Base-by-base conservation (phyloP, 2,113 vertebrate species). In the Cathartes aura region DNA sequence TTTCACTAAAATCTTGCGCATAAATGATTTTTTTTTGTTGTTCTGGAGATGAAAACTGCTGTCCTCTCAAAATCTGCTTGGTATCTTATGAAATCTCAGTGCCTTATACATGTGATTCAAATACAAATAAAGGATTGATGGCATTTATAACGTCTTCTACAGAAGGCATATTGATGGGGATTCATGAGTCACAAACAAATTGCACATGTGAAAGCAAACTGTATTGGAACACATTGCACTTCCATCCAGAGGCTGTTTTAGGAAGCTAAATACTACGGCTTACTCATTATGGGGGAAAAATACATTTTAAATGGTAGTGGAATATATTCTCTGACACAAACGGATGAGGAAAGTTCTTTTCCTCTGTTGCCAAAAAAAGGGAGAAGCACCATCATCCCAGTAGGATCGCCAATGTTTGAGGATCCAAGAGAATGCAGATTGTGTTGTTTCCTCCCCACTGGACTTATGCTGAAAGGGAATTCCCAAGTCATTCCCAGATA, bases 131-230 rank as follows among this genome's bases (percentile, higher is more conserved):
- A 96, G 94, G 75, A 94, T 88, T 95, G 87, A 89, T 96, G 93
- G 85, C 96, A 96, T 97, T 98, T 97, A 53, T 89, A 96, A 93
- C 70, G 47, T 97, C 83, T 92, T 94, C 91, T 96, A 96, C 95
- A 96, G 97, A 97, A 97, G 96, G 95, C 97, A 97, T 95, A 96
- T 96, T 97, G 97, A 91, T 97, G 76, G 88, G 36, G 86, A 96
- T 90, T 89, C 89, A 96, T 96, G 96, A 97, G 93, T 98, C 94
- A 97, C 97, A 98, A 95, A 96, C 93, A 97, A 96, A 90, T 96
- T 92, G 91, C 92, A 95, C 81, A 92, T 93, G 91, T 96, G 96
- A 97, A 94, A 95, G 87, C 93, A 97, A 97, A 95, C 95, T 96
- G 87, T 87, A 95, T 94, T 73, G 73, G 95, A 96, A 94, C 95